Evolutionary conservation across 2,888 invertebrate genomes (phyloP).

Genomic region (Drosophila borborema): DNA sequence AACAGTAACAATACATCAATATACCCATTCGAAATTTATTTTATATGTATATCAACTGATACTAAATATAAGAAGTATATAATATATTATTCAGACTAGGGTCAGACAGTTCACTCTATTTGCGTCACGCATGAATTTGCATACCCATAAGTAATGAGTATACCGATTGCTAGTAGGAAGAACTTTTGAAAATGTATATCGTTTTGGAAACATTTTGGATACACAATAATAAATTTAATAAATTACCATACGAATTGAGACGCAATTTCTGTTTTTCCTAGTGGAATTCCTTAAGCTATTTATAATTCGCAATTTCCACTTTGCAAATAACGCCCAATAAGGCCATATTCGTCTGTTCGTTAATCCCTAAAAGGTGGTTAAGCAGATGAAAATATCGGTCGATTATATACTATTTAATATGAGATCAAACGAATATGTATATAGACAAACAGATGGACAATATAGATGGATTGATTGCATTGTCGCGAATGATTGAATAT

Average conservation of each 20-base stretch:
- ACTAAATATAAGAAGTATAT: background rate
- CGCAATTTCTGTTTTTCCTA: background rate
- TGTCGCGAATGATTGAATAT: background rate
- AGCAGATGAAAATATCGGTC: background rate
- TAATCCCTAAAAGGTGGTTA: background rate
- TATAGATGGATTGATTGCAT: background rate
- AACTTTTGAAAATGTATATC: background rate
- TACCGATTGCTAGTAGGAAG: background rate
- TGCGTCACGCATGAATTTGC: background rate
- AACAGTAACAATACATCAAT: background rate
- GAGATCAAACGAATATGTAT: background rate
- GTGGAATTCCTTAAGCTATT: background rate
- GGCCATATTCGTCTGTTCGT: background rate
- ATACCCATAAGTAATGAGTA: background rate
- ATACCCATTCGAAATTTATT: background rate
- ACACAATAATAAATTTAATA: background rate
- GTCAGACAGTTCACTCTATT: background rate
- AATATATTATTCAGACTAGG: background rate
- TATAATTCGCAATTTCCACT: conserved; percentile 1
- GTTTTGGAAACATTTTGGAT: background rate
- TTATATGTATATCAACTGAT: background rate
- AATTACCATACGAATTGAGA: conserved; percentile 1
- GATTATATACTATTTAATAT: background rate
- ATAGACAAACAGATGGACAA: background rate
- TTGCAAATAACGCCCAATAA: background rate